A percentile compares a stretch with the other conserved stretches of the same genome.
Evolutionary conservation across 2,888 invertebrate species (phyloP).

Genomic region (Rotaria macrura): DNA sequence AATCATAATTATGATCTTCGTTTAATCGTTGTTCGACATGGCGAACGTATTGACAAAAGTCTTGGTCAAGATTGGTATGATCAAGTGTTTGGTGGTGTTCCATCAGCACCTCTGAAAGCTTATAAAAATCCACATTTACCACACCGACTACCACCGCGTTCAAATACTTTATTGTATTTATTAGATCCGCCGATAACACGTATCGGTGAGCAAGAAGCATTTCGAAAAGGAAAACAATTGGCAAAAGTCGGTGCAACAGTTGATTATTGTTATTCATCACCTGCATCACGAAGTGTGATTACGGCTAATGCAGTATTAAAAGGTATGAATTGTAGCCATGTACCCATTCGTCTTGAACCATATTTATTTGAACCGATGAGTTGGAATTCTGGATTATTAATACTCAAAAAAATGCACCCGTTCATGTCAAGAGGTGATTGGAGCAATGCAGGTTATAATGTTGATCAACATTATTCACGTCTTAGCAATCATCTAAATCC

Average conservation of each 20-base stretch:
- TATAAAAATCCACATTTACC: neutral
- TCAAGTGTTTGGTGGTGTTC: neutral
- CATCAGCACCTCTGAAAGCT: neutral
- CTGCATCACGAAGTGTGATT: conserved; percentile 78
- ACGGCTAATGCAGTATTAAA: conserved; percentile 58
- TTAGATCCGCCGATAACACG: conserved; percentile 59
- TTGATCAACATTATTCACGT: neutral
- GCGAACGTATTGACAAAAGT: neutral
- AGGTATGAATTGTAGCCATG: conserved; percentile 42
- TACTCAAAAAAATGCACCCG: conserved; percentile 59
- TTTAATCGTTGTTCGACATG: neutral
- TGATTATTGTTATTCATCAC: conserved; percentile 71
- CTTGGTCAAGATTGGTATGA: neutral
- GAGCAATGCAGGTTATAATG: neutral
- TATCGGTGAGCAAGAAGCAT: conserved; percentile 65
- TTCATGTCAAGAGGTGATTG: conserved; percentile 54
- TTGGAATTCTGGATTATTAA: conserved; percentile 60
- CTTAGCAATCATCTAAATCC: neutral
- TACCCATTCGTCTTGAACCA: conserved; percentile 61
- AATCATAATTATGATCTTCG: neutral
- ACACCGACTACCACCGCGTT: neutral
- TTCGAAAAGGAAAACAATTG: conserved; percentile 65
- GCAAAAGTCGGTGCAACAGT: conserved; percentile 62
- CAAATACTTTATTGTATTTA: neutral
- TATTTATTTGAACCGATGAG: conserved; percentile 83